phyloP scores from a whole-genome alignment of 2,888 invertebrate genomes.

The Apamea epomidion region DNA sequence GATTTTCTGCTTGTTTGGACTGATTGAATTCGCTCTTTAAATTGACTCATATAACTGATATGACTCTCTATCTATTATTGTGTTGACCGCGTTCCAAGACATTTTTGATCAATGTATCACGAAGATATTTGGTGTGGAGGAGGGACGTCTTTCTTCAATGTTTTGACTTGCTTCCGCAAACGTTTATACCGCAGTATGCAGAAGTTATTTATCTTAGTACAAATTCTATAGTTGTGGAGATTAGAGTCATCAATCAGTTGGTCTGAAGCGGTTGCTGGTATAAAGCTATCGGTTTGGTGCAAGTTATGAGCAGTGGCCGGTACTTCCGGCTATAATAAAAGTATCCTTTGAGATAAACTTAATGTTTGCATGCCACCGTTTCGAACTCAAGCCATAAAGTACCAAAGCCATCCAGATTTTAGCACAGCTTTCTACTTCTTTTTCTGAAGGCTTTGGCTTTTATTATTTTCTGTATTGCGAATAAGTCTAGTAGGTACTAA shows the following conservation, averaged over 20 bases:
- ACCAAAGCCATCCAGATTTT: slow-evolving; percentile 29
- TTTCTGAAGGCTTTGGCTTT: slow-evolving; percentile 22
- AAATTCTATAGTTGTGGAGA: slow-evolving; percentile 81
- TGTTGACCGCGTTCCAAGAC: slow-evolving; percentile 42
- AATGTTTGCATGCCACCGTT: slow-evolving; percentile 3
- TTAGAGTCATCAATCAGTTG: slow-evolving; percentile 85
- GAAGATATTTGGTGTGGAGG: slow-evolving; percentile 7
- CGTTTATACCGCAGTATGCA: slow-evolving; percentile 68
- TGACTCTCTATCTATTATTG: slow-evolving; percentile 63
- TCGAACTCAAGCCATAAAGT: slow-evolving; percentile 9
- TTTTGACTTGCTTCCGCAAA: slow-evolving; percentile 59
- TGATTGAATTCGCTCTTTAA: slow-evolving; percentile 87
- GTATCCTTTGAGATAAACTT: slow-evolving; percentile 7
- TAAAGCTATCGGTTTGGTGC: slow-evolving; percentile 71
- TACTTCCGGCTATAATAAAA: slow-evolving; percentile 19
- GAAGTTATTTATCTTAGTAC: slow-evolving; percentile 78
- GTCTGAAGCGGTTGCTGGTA: slow-evolving; percentile 76
- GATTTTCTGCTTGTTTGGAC: slow-evolving; percentile 89
- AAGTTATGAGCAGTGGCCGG: slow-evolving; percentile 67
- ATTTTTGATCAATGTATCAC: slow-evolving; percentile 34
- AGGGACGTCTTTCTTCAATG: slow-evolving; percentile 32
- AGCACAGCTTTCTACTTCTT: slow-evolving; percentile 5
- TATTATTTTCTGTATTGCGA: slow-evolving; percentile 19
- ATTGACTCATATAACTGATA: slow-evolving; percentile 79
- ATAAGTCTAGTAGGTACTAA: slow-evolving; percentile 14